Evolutionary conservation across 2,888 invertebrate species (phyloP), one percentile per base, ranked within the genome.

Genomic region (Drosophila nr. perissopoda): DNA sequence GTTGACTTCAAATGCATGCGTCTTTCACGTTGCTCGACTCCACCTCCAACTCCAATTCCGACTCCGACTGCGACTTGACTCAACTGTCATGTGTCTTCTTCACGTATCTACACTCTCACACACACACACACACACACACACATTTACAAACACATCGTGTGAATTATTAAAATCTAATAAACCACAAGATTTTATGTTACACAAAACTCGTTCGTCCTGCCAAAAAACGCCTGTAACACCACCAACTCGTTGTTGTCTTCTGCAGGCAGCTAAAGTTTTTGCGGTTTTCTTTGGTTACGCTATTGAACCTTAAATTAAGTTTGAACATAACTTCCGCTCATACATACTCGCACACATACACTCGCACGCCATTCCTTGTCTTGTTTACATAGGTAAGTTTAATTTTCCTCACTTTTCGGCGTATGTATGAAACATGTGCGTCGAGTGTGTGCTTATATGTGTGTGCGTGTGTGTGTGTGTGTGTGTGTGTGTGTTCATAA

Each of bases 141-240:
- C 13, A 56, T 29, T 54, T 25, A 64, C 42, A 63, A 31, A 59
- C 33, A 25, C 63, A 81, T 84, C 91, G 90, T 92, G 92, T 92
- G 91, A 92, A 92, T 92, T 92, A 92, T 92, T 92, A 92, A 92
- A 92, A 92, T 92, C 92, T 92, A 92, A 92, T 92, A 92, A 92
- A 92, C 92, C 92, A 92, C 92, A 92, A 90, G 88, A 92, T 92
- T 92, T 92, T 91, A 89, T 91, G 87, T 86, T 70, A 83, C 83
- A 89, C 87, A 78, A 79, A 90, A 86, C 89, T 87, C 88, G 79
- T 88, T 85, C 84, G 73, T 81, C 74, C 64, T 74, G 70, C 67
- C 67, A 68, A 68, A 53, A 31, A 68, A 53, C 25, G 25, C 16
- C 18, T 46, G 2, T 33, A 57, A 31, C 52, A 48, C 25, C 38